Evolutionary conservation across 2,797 vertebrate species (phyloP).

Genomic region (Sphenodon punctatus): DNA sequence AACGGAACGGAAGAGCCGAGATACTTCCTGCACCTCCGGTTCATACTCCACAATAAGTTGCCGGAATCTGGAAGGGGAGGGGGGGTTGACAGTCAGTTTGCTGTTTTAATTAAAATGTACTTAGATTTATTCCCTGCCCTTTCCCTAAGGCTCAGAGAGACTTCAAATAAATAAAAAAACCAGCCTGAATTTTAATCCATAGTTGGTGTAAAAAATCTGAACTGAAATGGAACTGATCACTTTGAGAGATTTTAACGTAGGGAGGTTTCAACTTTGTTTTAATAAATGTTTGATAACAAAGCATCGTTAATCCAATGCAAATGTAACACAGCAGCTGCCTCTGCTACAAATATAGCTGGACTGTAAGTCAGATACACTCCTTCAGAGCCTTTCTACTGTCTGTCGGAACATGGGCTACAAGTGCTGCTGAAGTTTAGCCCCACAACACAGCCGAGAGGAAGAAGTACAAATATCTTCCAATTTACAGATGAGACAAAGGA

Average conservation of each 20-base stretch:
- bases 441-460: not conserved
- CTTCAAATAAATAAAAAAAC: no score
- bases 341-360: no score
- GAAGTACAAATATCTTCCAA: not conserved
- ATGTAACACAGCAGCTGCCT: not conserved
- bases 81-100: constrained; percentile 32
- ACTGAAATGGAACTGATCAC: not conserved
- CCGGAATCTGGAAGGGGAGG: constrained; percentile 83
- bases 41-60: constrained; percentile 87
- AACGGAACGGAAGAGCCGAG: constrained; percentile 85
- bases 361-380: no score
- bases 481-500: not conserved
- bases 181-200: not conserved
- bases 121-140: no score
- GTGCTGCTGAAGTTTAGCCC: not conserved
- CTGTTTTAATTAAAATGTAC: no score
- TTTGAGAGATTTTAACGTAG: not conserved
- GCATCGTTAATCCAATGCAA: not conserved
- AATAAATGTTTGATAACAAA: not conserved
- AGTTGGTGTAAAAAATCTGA: not conserved
- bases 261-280: not conserved
- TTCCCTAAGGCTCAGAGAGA: no score
- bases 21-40: constrained; percentile 89
- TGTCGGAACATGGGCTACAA: no score
- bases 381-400: no score